These are phyloP conservation scores for Melanocharis versteri DNA, from an alignment of 2,113 vertebrate species.

Conservation along the genomic window DNA sequence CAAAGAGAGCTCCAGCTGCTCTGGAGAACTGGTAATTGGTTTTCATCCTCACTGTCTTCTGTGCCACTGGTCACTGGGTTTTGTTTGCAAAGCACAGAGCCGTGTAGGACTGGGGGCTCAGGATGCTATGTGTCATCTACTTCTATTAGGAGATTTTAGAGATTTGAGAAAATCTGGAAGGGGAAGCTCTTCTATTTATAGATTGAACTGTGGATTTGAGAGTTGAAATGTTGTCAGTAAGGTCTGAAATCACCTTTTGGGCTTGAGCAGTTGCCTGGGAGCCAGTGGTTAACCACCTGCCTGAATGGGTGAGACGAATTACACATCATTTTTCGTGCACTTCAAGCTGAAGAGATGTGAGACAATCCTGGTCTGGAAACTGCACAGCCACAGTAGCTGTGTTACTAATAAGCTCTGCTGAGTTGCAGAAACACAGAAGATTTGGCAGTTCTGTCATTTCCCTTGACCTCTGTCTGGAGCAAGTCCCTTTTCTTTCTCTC, in stretches of 20 bases:
- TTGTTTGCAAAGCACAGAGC: background rate
- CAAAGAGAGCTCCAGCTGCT: background rate
- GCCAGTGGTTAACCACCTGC: background rate
- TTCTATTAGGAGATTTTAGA: background rate
- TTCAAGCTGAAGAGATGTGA: background rate
- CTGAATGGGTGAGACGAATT: background rate
- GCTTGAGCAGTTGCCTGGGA: background rate
- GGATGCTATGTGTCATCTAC: background rate
- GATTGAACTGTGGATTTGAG: background rate
- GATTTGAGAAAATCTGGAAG: background rate
- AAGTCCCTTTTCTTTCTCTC: slow-evolving; percentile 44
- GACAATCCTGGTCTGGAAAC: background rate
- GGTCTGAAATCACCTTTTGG: background rate
- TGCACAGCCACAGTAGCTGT: background rate
- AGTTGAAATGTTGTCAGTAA: background rate
- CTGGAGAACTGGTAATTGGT: background rate
- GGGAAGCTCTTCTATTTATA: background rate
- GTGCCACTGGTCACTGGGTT: background rate
- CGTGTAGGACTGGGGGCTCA: background rate
- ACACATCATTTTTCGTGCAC: background rate
- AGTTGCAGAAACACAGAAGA: slow-evolving; percentile 27
- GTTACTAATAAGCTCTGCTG: background rate
- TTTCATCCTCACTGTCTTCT: background rate
- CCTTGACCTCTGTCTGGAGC: slow-evolving; percentile 30
- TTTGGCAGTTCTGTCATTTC: slow-evolving; percentile 32